phyloP scores from a whole-genome alignment of 2,113 vertebrate genomes.

The Hippopotamus amphibius region DNA sequence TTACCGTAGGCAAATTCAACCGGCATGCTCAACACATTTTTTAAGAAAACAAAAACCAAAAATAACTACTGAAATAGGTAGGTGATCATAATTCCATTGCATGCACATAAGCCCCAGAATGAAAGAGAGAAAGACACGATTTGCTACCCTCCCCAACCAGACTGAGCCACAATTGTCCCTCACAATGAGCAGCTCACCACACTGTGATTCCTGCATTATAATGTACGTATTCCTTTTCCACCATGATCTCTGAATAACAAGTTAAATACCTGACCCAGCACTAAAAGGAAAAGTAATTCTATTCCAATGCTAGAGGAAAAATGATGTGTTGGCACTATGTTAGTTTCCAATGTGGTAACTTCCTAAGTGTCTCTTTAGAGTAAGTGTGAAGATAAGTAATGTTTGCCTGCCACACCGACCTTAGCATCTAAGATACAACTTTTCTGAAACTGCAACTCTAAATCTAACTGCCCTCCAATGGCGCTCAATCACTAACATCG shows the following conservation, averaged over 20 bases:
- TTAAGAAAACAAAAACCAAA: neutral
- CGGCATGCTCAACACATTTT: neutral
- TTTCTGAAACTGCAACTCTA: constrained; percentile 33
- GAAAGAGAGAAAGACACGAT: neutral
- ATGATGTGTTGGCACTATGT: neutral
- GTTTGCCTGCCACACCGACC: neutral
- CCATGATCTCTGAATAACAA: constrained; percentile 25
- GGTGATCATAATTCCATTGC: neutral
- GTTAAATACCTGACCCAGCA: neutral
- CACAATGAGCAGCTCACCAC: neutral
- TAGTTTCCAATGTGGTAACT: neutral
- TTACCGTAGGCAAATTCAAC: neutral
- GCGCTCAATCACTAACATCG: neutral
- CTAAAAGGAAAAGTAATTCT: constrained; percentile 28
- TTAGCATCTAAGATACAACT: neutral
- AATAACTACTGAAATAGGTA: neutral
- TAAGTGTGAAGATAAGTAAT: constrained; percentile 24
- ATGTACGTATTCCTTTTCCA: constrained; percentile 1
- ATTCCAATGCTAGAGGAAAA: neutral
- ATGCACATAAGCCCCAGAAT: neutral
- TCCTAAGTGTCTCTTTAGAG: neutral
- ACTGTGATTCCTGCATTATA: neutral
- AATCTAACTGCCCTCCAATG: neutral
- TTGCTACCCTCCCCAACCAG: neutral
- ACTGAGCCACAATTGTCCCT: neutral